These are phyloP conservation scores for Dendrophyllia cribrosa DNA, from an alignment of 64 coral and sea anemone genomes.

Conservation along the genomic window DNA sequence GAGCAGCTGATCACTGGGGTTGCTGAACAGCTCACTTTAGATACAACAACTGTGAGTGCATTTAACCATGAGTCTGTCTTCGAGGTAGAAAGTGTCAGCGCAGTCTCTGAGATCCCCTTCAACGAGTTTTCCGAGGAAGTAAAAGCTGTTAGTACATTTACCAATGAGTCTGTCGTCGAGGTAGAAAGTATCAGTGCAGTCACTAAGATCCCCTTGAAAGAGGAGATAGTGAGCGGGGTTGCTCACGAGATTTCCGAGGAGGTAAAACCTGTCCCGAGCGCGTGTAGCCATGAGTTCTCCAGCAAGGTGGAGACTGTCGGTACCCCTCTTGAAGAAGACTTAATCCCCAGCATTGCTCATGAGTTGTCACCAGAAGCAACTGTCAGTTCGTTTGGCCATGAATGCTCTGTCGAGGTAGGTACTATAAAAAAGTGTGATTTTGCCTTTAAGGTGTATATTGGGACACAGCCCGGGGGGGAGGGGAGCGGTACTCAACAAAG, in stretches of 20 bases:
- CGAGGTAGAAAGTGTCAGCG: too few relatives aligned
- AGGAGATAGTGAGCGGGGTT: background rate
- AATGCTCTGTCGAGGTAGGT: too few relatives aligned
- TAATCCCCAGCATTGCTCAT: background rate
- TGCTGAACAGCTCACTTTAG: background rate
- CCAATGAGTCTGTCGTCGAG: background rate
- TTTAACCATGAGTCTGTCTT: too few relatives aligned
- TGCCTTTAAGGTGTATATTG: too few relatives aligned
- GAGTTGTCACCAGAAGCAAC: too few relatives aligned
- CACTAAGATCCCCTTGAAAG: background rate
- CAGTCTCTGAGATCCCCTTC: too few relatives aligned
- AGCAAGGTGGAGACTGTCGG: background rate
- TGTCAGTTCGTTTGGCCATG: too few relatives aligned
- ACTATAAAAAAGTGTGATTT: too few relatives aligned
- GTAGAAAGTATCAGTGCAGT: background rate
- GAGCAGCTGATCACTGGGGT: background rate
- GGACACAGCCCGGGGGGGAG: too few relatives aligned
- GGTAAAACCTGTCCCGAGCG: background rate
- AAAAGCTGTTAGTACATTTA: background rate
- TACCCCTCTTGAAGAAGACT: background rate
- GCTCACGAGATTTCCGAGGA: background rate
- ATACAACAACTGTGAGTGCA: too few relatives aligned
- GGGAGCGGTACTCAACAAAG: too few relatives aligned
- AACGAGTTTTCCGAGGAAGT: background rate
- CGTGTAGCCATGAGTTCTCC: background rate